phyloP scores from a whole-genome alignment of 2,888 invertebrate genomes.

The Sisyra nigra region DNA sequence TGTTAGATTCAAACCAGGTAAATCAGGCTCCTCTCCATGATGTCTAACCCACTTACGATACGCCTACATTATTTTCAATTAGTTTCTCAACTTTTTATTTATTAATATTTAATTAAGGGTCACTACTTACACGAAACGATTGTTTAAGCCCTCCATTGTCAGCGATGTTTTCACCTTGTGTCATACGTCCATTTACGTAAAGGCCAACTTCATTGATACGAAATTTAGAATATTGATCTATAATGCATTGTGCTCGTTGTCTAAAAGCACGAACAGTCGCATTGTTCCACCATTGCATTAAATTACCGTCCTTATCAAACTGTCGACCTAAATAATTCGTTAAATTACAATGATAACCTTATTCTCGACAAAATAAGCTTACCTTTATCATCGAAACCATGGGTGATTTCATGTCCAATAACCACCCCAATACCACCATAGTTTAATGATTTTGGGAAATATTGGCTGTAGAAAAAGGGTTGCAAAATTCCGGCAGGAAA shows the following conservation, averaged over 20 bases:
- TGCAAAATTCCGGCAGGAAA: conserved; percentile 79
- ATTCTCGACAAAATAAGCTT: conserved; percentile 9
- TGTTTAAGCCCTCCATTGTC: conserved; percentile 88
- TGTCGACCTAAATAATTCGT: conserved; percentile 45
- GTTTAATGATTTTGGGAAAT: conserved; percentile 66
- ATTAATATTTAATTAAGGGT: background rate
- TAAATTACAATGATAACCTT: background rate
- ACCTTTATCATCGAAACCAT: conserved; percentile 74
- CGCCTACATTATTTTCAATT: conserved; percentile 34
- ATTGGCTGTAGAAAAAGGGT: conserved; percentile 72
- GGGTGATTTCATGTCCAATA: conserved; percentile 74
- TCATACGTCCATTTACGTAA: conserved; percentile 56
- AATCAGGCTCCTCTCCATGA: conserved; percentile 53
- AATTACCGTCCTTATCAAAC: conserved; percentile 78
- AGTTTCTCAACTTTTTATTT: background rate
- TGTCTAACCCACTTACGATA: conserved; percentile 64
- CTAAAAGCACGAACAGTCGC: conserved; percentile 65
- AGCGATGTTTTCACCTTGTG: conserved; percentile 82
- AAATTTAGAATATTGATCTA: conserved; percentile 75
- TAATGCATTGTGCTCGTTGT: conserved; percentile 67
- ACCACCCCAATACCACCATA: conserved; percentile 79
- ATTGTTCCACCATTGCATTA: conserved; percentile 89
- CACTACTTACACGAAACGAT: conserved; percentile 53
- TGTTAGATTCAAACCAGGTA: conserved; percentile 64
- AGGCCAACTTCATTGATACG: conserved; percentile 61